Conservation (phyloP, 2,113 vertebrate species). For the Xiphorhynchus elegans region DNA sequence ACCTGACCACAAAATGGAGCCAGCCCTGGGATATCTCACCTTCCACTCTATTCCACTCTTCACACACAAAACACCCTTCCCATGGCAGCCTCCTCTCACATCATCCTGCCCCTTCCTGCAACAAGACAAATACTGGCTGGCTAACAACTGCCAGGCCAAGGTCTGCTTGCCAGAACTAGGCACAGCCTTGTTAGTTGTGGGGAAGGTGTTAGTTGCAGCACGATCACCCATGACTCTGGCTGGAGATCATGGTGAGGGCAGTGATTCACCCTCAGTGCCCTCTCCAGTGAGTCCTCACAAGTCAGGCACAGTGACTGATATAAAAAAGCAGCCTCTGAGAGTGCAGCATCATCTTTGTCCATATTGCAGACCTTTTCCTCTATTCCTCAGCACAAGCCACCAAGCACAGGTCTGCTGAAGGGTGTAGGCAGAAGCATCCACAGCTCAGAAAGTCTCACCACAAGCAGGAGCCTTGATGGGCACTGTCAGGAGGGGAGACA, state of each 20-base stretch:
- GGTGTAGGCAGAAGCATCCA: not conserved
- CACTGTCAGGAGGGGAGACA: not conserved
- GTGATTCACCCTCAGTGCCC: not conserved
- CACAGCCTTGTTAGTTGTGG: not conserved
- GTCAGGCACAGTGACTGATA: not conserved
- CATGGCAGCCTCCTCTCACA: not conserved
- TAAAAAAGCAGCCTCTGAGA: not conserved
- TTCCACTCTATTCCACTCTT: not conserved
- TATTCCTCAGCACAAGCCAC: not conserved
- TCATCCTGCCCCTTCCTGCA: not conserved
- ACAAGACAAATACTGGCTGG: not conserved
- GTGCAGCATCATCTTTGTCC: not conserved
- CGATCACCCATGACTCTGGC: not conserved
- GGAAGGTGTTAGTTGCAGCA: not conserved
- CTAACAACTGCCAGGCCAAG: not conserved
- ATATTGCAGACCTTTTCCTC: not conserved
- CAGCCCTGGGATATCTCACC: not conserved
- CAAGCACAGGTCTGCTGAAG: not conserved
- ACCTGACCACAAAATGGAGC: not conserved
- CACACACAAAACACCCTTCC: not conserved
- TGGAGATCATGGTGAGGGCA: not conserved
- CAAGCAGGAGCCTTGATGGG: not conserved
- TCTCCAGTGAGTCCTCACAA: not conserved
- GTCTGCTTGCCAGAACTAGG: not conserved
- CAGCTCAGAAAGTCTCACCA: not conserved